phyloP scores from a whole-genome alignment of 1,140 invertebrate genomes.

The Hermetia illucens region DNA sequence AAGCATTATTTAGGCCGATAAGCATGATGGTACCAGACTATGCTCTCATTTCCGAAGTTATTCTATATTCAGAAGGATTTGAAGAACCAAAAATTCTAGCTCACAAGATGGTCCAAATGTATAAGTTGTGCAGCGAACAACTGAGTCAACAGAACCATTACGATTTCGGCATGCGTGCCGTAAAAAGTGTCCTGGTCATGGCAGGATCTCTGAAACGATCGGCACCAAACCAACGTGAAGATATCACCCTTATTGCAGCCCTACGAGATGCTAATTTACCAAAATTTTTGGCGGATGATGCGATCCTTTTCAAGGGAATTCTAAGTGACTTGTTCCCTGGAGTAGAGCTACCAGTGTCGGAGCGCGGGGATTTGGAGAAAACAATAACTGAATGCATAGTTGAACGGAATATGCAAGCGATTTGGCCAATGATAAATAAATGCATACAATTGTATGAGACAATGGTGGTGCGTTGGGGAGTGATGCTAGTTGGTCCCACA shows the following conservation, averaged over 20 bases:
- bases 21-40: conserved; percentile 92
- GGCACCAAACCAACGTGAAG: conserved; percentile 66
- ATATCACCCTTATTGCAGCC: conserved; percentile 65
- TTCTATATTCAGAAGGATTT: conserved; percentile 83
- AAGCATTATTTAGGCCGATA: conserved; percentile 75
- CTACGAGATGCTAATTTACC: conserved; percentile 84
- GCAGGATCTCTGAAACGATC: conserved; percentile 76
- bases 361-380: conserved; percentile 56
- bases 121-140: conserved; percentile 83
- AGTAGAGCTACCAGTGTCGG: conserved; percentile 57
- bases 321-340: conserved; percentile 82
- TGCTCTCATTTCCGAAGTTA: conserved; percentile 81
- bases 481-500: conserved; percentile 85
- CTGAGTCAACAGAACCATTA: conserved; percentile 87
- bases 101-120: conserved; percentile 84
- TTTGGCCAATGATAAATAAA: conserved; percentile 54
- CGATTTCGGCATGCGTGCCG: conserved; percentile 79
- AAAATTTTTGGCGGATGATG: conserved; percentile 79
- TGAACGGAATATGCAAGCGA: conserved; percentile 42
- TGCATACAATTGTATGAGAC: conserved; percentile 79
- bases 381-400: conserved; percentile 35
- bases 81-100: conserved; percentile 72
- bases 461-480: conserved; percentile 83
- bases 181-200: conserved; percentile 61
- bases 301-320: conserved; percentile 73